Base-by-base conservation (phyloP, 1,140 invertebrate genomes). In the Zaprionus vittiger region DNA sequence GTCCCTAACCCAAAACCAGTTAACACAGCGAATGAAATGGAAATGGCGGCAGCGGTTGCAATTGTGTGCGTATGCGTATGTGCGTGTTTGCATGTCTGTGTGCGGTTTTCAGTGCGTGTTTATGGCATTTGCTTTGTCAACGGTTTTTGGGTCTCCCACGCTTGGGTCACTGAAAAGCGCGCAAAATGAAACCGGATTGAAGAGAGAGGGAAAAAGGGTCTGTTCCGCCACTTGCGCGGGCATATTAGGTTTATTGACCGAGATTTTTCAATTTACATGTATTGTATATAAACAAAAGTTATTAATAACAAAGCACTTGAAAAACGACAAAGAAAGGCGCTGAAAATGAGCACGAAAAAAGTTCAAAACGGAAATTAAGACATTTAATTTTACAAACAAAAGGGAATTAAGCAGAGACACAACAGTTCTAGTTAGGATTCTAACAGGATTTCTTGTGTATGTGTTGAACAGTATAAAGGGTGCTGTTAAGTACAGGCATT, bases 261-360 rank as follows among this genome's bases (percentile, higher is more conserved):
- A 84, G 75, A 84, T 85, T 84, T 84, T 76, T 65, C 61, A 80
- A 83, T 70, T 79, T 85, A 62, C 71, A 79, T 76, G 72, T 34
- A 75, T 70, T 76, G 72, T 34, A 75, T 70, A 79, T 57, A 41
- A 62, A 78, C 24, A 60, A 56, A 11, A 63, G 61, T 75, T 83
- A 59, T 76, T 84, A 81, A 71, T 61, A 74, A 44, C 34, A 68
- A 56, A 57, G 64, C 41, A 47, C n/a, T 47, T 47, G 38, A 52
- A 34, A 47, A 57, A 59, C 6, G 14, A 56, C 41, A 66, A 38
- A 24, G 31, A 4, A 20, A 47, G 28, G 12, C 31, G 7, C 54
- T 63, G 24, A 11, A 54, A 62, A 71, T 26, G 47, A 61, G 67
- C 37, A 61, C 26, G 41, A 47, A 59, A 41, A 9, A 7, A 17